Evolutionary conservation across 2,113 vertebrate genomes (phyloP).

Genomic region (Gymnogyps californianus): DNA sequence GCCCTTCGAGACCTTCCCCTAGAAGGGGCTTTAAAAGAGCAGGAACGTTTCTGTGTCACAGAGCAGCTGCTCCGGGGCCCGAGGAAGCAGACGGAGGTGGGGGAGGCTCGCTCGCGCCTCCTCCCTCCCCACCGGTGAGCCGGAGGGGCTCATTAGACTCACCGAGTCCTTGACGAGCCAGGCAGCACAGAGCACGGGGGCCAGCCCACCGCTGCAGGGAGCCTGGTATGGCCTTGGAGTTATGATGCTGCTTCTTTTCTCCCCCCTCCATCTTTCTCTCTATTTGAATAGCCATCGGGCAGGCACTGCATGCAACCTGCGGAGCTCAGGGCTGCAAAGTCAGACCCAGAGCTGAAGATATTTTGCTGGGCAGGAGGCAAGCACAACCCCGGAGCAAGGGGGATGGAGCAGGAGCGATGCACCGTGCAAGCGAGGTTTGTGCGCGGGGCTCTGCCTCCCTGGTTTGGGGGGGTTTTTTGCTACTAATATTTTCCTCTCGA

Average conservation of each 20-base stretch:
- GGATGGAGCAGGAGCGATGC: neutral
- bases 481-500: neutral
- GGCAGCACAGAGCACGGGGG: neutral
- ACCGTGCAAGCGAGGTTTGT: neutral
- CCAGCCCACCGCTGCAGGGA: neutral
- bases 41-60: neutral
- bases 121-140: neutral
- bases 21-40: neutral
- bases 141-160: neutral
- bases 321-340: neutral
- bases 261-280: too few species aligned
- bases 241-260: neutral
- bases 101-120: rapidly evolving
- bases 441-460: neutral
- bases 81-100: neutral
- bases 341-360: neutral
- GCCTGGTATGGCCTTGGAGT: neutral
- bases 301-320: neutral
- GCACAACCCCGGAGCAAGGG: neutral
- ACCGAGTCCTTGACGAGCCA: rapidly evolving
- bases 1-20: neutral
- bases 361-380: neutral
- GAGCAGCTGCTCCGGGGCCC: neutral
- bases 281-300: rapidly evolving
- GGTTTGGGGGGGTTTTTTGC: neutral